phyloP scores from a whole-genome alignment of 2,113 vertebrate genomes.

The Morone chrysops region DNA sequence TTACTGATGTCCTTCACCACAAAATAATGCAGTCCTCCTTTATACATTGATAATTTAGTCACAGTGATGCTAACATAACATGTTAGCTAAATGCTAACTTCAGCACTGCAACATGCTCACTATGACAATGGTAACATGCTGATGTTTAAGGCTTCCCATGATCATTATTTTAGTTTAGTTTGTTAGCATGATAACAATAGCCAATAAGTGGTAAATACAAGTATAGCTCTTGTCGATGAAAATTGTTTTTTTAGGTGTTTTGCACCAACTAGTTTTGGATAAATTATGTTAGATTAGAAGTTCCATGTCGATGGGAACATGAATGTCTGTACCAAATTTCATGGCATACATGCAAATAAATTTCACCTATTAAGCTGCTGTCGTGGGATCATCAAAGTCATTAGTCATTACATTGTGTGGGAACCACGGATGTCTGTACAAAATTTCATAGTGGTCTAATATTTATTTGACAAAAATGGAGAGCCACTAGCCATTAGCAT shows the following conservation, averaged over 20 bases:
- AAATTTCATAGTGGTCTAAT: not conserved
- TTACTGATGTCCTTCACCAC: conserved; percentile 10
- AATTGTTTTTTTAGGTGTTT: not conserved
- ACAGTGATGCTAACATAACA: not conserved
- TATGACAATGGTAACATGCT: not conserved
- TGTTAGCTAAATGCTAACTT: too few species aligned
- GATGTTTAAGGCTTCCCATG: not conserved
- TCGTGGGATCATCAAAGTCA: not conserved
- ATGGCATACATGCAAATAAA: too few species aligned
- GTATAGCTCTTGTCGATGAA: not conserved
- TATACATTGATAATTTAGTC: too few species aligned
- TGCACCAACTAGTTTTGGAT: not conserved
- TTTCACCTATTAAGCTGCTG: too few species aligned
- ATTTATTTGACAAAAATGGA: too few species aligned
- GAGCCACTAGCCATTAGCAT: too few species aligned
- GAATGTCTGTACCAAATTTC: too few species aligned
- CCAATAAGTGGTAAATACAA: not conserved
- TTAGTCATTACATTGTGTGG: too few species aligned
- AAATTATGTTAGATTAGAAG: not conserved
- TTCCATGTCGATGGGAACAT: too few species aligned
- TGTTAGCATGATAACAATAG: not conserved
- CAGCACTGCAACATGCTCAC: not conserved
- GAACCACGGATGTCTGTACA: not conserved
- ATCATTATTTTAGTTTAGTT: not conserved
- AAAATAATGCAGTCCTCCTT: not conserved